Evolutionary conservation across 2,797 vertebrate species (phyloP).

Genomic region (Trachurus trachurus): DNA sequence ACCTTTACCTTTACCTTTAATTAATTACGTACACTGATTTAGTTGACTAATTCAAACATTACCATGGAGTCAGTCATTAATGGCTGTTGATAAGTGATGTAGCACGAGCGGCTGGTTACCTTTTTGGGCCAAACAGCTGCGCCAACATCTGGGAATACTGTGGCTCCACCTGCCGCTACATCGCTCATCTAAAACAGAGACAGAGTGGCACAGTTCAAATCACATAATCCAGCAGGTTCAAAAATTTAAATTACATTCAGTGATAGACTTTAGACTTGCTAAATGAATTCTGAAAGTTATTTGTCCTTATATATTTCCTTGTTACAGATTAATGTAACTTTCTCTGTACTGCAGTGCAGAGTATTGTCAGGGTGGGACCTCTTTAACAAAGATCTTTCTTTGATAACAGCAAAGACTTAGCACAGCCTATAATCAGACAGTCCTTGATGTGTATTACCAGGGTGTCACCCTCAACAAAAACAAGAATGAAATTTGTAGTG

Average conservation of each 20-base stretch:
- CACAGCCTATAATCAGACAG: slow-evolving; percentile 4
- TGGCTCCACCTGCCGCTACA: slow-evolving; percentile 96
- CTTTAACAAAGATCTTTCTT: slow-evolving; percentile 4
- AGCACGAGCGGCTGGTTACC: slow-evolving; percentile 79
- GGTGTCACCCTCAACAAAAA: slow-evolving; percentile 24
- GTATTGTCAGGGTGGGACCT: background rate
- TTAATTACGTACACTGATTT: no score
- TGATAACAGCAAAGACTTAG: slow-evolving; percentile 9
- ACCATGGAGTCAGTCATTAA: background rate
- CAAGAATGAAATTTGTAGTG: background rate
- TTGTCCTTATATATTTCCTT: background rate
- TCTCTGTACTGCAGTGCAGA: background rate
- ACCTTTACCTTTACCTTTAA: no score
- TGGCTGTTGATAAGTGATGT: background rate
- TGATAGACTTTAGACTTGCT: background rate
- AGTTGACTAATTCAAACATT: background rate
- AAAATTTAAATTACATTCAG: background rate
- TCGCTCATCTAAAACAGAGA: slow-evolving; percentile 93
- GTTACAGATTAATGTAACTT: background rate
- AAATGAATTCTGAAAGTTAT: background rate
- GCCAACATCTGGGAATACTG: slow-evolving; percentile 98
- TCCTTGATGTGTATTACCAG: background rate
- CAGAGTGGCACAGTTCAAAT: background rate
- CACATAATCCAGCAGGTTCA: background rate
- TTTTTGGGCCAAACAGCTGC: slow-evolving; percentile 96